Conservation (phyloP, 2,113 vertebrate species). For the Salvelinus fontinalis region DNA sequence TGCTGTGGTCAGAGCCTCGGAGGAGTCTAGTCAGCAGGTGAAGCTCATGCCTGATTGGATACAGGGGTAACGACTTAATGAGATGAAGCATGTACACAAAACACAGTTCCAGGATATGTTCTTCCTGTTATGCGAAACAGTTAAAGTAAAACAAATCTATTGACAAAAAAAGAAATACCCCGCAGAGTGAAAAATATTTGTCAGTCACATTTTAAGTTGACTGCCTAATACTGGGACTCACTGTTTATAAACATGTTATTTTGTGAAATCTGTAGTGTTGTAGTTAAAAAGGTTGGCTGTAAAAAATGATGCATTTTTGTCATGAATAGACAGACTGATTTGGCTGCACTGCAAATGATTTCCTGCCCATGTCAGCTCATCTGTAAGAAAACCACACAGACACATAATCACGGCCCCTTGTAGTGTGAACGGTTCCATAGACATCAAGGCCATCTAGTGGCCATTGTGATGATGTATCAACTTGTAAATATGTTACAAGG, state of each 20-base stretch:
- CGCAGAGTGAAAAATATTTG: neutral
- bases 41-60: conserved; percentile 46
- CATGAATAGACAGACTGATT: neutral
- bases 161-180: neutral
- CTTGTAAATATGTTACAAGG: neutral
- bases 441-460: conserved; percentile 57
- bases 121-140: neutral
- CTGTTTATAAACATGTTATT: neutral
- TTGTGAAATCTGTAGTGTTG: neutral
- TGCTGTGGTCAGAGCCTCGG: conserved; percentile 44
- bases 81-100: conserved; percentile 45
- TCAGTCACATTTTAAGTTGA: too few relatives aligned
- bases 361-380: conserved; percentile 5
- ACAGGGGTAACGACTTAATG: conserved; percentile 61
- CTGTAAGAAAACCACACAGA: neutral
- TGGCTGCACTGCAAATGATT: conserved; percentile 3
- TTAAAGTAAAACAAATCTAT: neutral
- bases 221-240: neutral
- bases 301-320: neutral
- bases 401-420: neutral
- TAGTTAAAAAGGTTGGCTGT: neutral
- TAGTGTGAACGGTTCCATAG: neutral
- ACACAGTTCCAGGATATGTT: neutral
- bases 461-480: neutral
- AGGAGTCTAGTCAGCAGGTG: conserved; percentile 37